Conservation (phyloP, 2,113 vertebrate species). For the Spilogale gracilis region DNA sequence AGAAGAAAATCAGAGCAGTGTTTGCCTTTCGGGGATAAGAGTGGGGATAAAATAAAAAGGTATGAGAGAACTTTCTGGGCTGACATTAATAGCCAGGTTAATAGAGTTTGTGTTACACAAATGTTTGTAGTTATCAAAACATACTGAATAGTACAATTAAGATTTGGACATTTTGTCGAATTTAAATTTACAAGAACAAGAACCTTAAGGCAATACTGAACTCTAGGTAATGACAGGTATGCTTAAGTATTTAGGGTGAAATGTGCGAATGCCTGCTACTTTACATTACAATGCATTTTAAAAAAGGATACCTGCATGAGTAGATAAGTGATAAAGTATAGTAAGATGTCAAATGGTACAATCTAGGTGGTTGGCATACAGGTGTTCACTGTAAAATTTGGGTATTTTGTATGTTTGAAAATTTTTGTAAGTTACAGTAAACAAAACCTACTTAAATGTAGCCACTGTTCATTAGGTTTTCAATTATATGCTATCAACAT, state of each 20-base stretch:
- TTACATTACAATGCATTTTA: not conserved
- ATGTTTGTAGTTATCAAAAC: not conserved
- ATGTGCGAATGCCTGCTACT: not conserved
- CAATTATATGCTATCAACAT: not conserved
- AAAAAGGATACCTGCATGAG: not conserved
- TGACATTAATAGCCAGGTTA: not conserved
- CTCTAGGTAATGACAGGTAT: not conserved
- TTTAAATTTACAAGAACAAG: conserved; percentile 32
- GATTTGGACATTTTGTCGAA: not conserved
- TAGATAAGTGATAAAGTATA: not conserved
- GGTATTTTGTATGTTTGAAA: not conserved
- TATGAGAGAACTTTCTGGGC: not conserved
- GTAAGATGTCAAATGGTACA: not conserved
- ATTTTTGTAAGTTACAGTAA: not conserved
- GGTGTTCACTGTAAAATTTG: not conserved
- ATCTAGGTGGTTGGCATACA: not conserved
- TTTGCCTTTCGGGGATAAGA: not conserved
- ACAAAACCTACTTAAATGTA: not conserved
- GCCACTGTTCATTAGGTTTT: not conserved
- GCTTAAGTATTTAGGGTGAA: not conserved
- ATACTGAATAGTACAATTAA: not conserved
- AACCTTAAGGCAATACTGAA: not conserved
- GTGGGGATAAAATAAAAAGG: not conserved
- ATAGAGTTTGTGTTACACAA: not conserved
- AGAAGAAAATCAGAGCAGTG: not conserved